Evolutionary conservation across 2,797 vertebrate genomes (phyloP), one percentile per base, ranked within the genome.

Genomic region (Typhlichthys subterraneus): DNA sequence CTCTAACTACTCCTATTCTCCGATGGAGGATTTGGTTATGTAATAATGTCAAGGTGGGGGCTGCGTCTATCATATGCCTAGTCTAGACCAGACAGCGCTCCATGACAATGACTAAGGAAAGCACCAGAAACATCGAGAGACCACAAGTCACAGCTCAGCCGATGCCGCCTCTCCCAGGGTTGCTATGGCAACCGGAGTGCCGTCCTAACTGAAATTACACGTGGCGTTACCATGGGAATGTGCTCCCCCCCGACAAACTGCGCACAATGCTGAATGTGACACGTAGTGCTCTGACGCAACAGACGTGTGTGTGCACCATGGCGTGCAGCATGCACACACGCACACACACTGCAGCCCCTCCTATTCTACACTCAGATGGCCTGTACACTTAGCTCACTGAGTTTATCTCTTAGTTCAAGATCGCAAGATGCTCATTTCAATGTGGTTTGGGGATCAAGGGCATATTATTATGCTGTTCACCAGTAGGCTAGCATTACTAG

Each of bases 221-320:
- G 72, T 57, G 84, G 85, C 47, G 85, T 91, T 90, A 82, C 89
- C 85, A 92, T 90, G 85, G 90, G 75, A 84, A 91, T 82, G 61
- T 57, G 60, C 73, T 71, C 33, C 5, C n/a, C 29, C 31, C 23
- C 58, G 50, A 62, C 67, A 68, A 74, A 48, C 42, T 69, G 55
- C 62, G 57, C 53, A 23, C 23, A 33, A 79, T 59, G 66, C 12
- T 0, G n/a, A n/a, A n/a, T 62, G 57, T 3, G 45, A 53, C 57
- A 59, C 59, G 33, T 3, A 42, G 59, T 23, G 2, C 42, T 12
- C 38, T 17, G 31, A 14, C 52, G 17, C 52, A 53, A 31, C 53
- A 23, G 51, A 23, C 19, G 23, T 29, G 23, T 29, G 23, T 29
- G 23, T 4, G 23, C 23, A 29, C 23, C 23, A 29, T 29, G 23